Evolutionary conservation across 2,888 invertebrate genomes (phyloP).

Genomic region (Dyspetes luteomarginatus): DNA sequence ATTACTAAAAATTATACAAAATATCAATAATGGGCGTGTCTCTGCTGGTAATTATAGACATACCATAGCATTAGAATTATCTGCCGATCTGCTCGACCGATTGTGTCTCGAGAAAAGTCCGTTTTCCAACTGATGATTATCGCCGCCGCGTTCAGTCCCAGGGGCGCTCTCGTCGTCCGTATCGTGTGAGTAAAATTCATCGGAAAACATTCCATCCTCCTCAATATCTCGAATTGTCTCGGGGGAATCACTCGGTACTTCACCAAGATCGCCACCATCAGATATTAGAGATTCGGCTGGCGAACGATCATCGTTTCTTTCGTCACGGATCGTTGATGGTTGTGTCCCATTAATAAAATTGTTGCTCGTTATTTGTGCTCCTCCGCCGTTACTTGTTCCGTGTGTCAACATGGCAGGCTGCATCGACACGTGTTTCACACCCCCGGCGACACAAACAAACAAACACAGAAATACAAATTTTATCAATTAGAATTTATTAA

Average conservation of each 20-base stretch:
- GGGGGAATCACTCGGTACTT: constrained; percentile 76
- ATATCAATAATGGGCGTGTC: no score
- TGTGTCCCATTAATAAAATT: constrained; percentile 6
- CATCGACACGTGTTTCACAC: constrained; percentile 8
- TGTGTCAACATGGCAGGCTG: constrained; percentile 78
- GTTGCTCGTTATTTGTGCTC: neutral
- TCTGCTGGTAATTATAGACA: no score
- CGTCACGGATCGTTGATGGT: constrained; percentile 18
- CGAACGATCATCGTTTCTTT: constrained; percentile 78
- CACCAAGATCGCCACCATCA: constrained; percentile 78
- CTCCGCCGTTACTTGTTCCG: constrained; percentile 53
- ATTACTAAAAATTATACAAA: neutral
- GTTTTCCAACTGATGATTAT: neutral
- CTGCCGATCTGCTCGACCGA: neutral
- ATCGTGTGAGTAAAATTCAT: constrained; percentile 91
- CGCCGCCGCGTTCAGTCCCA: neutral
- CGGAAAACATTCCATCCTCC: constrained; percentile 86
- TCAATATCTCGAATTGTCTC: constrained; percentile 83
- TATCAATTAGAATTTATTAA: no score
- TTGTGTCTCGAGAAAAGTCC: neutral
- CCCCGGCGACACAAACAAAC: neutral
- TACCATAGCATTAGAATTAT: neutral
- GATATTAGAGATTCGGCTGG: constrained; percentile 79
- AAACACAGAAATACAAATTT: constrained; percentile 19
- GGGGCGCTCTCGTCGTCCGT: constrained; percentile 90